Evolutionary conservation across 1,140 invertebrate species (phyloP), one percentile per base, ranked within the genome.

Genomic region (Meloidogyne floridensis): DNA sequence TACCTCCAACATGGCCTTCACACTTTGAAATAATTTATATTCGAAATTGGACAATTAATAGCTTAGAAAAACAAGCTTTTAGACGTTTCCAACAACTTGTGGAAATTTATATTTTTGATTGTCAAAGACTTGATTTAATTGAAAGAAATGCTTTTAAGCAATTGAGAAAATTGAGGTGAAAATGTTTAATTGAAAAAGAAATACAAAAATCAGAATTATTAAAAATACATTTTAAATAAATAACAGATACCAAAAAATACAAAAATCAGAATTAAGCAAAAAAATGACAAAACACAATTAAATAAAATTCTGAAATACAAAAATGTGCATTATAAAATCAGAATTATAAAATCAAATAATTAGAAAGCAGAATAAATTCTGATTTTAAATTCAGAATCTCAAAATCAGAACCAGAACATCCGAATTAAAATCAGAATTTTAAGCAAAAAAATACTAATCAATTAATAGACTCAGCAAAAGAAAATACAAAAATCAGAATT

Each of bases 71-170:
- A 80, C 87, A 84, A 56, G 81, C 84, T n/a, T 84, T 84, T 70
- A 86, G 84, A 13, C 75, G 43, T n/a, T 86, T 86, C 53, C 77
- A 74, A 65, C 6, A 70, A 0, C 72, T 86, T 59, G 56, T 84
- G 42, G 85, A 86, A 75, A 11, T 86, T 15, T 43, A 76, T 11
- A 77, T 86, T 65, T 80, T 86, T 72, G 59, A 79, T n/a, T 87
- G 84, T 72, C 72, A 72, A 42, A 77, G 80, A 56, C 73, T 86
- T 9, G 84, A 86, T 77, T 79, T 86, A n/a, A 86, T 86, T 56
- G 84, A 86, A 42, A 85, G 85, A 70, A 72, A 84, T 65, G 81
- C 84, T 15, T 86, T 86, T 76, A 86, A 86, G 71, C 84, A 84
- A 5, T 76, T 86, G 4, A 32, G 82, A 15, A 86, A 86, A 77